Evolutionary conservation across 2,888 invertebrate genomes (phyloP), one percentile per base, ranked within the genome.

Genomic region (Ditula angustiorana): DNA sequence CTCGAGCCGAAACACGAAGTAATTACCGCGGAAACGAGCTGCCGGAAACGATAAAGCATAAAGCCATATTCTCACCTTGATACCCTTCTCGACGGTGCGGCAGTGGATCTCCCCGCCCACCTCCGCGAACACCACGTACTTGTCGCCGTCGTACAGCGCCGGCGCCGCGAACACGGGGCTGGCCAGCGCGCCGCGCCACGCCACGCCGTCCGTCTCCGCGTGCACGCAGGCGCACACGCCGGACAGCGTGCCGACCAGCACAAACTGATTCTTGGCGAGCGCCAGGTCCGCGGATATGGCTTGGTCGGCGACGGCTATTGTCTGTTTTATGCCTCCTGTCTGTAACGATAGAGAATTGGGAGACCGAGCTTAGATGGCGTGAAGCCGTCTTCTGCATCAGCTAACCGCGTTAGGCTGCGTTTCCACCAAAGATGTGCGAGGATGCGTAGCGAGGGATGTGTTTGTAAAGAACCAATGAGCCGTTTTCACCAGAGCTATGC

Each of bases 131-230:
- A 95, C 83, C 23, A 94, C 88, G 63, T 92, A 90, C 41, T 93
- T 90, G 68, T 94, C 94, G 46, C 85, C 84, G 50, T 94, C 89
- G 46, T 95, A 89, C 0, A 95, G 77, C 23, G 90, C 87, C 0
- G 95, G 95, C 7, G 94, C 93, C 0, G 95, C 94, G 81, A 97
- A 96, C 23, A 96, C 85, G 0, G 97, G 95, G 74, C 94, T 94
- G 59, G 79, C 79, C 2, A 95, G 83, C 61, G 93, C 82, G 46
- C 89, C 87, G 21, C 86, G 90, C 97, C 97, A 97, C 28, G 78
- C 76, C 0, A 96, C 95, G 10, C 81, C 83, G 37, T 82, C 77
- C 65, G 94, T 90, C 49, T 85, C 78, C 70, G 93, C 85, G 61
- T 92, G 82, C 8, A 95, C 67, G 63, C 94, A 90, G 1, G 92